A percentile compares a stretch with the other conserved stretches of the same genome.
phyloP scores from a whole-genome alignment of 2,797 vertebrate genomes.

The Helarctos malayanus region DNA sequence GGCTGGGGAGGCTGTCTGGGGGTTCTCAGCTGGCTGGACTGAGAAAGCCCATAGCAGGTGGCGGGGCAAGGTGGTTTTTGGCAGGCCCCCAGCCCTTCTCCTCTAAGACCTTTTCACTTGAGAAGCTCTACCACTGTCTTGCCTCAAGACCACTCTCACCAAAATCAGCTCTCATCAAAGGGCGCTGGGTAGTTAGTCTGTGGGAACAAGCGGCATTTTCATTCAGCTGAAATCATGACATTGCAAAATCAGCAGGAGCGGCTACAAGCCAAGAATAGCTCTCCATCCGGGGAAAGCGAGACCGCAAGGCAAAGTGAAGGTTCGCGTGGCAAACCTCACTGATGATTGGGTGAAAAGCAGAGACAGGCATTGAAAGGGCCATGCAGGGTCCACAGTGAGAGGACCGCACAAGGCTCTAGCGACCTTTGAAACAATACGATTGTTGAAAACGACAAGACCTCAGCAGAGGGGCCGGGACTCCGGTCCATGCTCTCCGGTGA shows the following conservation, averaged over 20 bases:
- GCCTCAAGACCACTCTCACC: background rate
- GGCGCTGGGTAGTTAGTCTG: background rate
- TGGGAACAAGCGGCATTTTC: slow-evolving; percentile 11
- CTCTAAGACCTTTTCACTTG: background rate
- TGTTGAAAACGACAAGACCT: background rate
- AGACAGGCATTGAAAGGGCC: rapidly evolving
- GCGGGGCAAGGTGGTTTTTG: background rate
- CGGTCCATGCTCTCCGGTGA: background rate
- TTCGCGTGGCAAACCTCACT: background rate
- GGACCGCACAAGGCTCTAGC: background rate
- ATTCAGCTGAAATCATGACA: slow-evolving; percentile 45
- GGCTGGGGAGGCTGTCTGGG: rapidly evolving
- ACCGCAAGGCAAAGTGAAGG: background rate
- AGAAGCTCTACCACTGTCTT: background rate
- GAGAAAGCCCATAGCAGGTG: rapidly evolving
- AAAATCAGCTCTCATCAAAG: background rate
- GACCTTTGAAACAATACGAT: background rate
- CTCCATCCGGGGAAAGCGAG: background rate
- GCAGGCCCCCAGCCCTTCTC: background rate
- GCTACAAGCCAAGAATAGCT: slow-evolving; percentile 32
- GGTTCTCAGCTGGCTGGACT: background rate
- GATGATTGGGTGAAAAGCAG: rapidly evolving
- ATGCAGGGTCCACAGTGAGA: rapidly evolving
- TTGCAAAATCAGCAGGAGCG: slow-evolving; percentile 63
- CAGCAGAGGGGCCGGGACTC: background rate